Base-by-base conservation (phyloP, 30 jellyfish, hydroid and myxozoan genomes). In the Pelagia noctiluca region DNA sequence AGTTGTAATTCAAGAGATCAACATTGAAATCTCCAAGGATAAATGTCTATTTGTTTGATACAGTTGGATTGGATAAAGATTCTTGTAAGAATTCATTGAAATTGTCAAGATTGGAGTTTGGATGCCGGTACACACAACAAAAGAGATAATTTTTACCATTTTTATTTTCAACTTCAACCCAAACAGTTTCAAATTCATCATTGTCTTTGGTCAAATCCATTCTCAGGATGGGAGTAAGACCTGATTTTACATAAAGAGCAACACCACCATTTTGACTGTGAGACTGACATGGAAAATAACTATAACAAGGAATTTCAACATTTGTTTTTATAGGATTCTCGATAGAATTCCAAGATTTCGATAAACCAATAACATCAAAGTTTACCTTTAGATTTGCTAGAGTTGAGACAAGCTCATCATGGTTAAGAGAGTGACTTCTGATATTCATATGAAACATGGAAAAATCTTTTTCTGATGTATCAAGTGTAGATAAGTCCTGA, bases 241-340 rank as follows among this genome's bases (percentile, higher is more conserved):
- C 72, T 4, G n/a, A n/a, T n/a, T n/a, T n/a, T n/a, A n/a, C n/a
- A n/a, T n/a, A n/a, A n/a, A n/a, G n/a, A n/a, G n/a, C n/a, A n/a
- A n/a, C n/a, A n/a, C n/a, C n/a, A n/a, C n/a, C n/a, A n/a, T n/a
- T n/a, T n/a, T n/a, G n/a, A n/a, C n/a, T n/a, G n/a, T n/a, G n/a
- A n/a, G n/a, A n/a, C n/a, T n/a, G 89, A 34, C 36, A 35, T 3
- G 71, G 71, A 61, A 78, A 61, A 35, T 35, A 78, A 28, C 89
- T 78, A 47, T 64, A 78, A 33, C 89, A 69, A 60, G 89, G 89
- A 38, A 60, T 78, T 4, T 78, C 89, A 26, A 78, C 82, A 60
- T 78, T 60, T 4, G 89, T 47, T 34, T 78, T 36, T 31, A 64
- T 60, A 21, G 81, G 89, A 62, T 78, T 60, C 24, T 35, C 89